phyloP scores from a whole-genome alignment of 1,140 invertebrate genomes.

The Carposina sasakii region DNA sequence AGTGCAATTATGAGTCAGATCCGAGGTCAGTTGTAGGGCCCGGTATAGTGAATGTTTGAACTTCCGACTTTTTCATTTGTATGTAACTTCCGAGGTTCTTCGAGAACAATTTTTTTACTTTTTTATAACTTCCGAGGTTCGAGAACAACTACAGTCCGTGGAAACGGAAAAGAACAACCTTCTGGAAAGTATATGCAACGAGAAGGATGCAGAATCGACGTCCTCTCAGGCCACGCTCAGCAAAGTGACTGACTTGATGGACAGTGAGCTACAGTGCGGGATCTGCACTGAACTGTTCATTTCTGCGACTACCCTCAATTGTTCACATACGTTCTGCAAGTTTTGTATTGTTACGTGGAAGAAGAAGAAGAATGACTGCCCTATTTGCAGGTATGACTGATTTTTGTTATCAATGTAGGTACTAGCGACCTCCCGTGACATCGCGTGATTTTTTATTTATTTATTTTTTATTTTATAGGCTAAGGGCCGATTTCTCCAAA shows the following conservation, averaged over 20 bases:
- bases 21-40: too few species aligned
- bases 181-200: conserved; percentile 33
- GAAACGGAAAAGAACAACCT: conserved; percentile 61
- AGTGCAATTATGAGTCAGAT: too few species aligned
- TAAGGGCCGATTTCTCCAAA: too few species aligned
- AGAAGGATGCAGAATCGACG: conserved; percentile 22
- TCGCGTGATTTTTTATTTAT: too few species aligned
- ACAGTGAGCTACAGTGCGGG: conserved; percentile 83
- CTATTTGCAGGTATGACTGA: conserved; percentile 79
- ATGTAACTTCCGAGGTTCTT: too few species aligned
- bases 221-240: conserved; percentile 69
- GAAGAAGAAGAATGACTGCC: conserved; percentile 81
- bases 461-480: too few species aligned
- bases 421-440: too few species aligned
- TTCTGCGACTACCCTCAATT: conserved; percentile 79
- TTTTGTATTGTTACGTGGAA: conserved; percentile 83
- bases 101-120: too few species aligned
- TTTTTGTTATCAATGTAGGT: too few species aligned
- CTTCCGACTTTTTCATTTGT: too few species aligned
- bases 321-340: conserved; percentile 85
- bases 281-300: conserved; percentile 87
- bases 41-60: too few species aligned
- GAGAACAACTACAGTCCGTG: conserved; percentile 50
- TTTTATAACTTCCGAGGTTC: too few species aligned
- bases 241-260: conserved; percentile 78